Evolutionary conservation across 2,113 vertebrate genomes (phyloP), one percentile per base, ranked within the genome.

Genomic region (Romanogobio albipinnatus): DNA sequence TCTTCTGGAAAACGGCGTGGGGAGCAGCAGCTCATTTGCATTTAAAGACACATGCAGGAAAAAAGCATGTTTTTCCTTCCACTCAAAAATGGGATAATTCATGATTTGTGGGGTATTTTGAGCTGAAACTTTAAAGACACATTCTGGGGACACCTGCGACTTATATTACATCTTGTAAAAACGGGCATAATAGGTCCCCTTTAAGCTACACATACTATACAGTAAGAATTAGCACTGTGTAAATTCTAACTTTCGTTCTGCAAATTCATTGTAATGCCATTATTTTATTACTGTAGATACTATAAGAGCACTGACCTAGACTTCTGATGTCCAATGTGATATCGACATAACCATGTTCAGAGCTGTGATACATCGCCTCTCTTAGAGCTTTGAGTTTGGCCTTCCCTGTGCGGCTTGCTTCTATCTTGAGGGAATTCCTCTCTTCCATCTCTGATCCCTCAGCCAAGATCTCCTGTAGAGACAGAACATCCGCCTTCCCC

Each of bases 351-450:
- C 98, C 96, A 0, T 99, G 98, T 88, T 99, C 98, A 0, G 98
- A 92, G 2, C 98, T 98, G 94, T 99, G 98, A 91, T 99, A 99
- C 97, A 99, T 98, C 91, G 98, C 98, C 91, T 99, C 98, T 91
- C 95, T 97, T 88, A 99, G 92, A 68, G 97, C 98, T 92, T 97
- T 97, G 82, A 99, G 95, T 91, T 96, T 97, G 94, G 96, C 97
- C 90, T 98, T 98, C 92, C 96, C 97, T 59, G 95, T 96, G 79
- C 96, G 95, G 90, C 95, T 96, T 91, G 97, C 90, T 0, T 97
- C 96, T 58, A 96, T 92, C 0, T 97, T 95, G 84, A 96, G 94
- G 0, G 95, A 94, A 1, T 94, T 95, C 15, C 94, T 92, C 15
- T 95, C 96, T 0, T 96, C 95, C 93, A 96, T 88, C 87, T 98